Base-by-base conservation (phyloP, 1,140 invertebrate genomes). In the Rhizoglyphus robini region DNA sequence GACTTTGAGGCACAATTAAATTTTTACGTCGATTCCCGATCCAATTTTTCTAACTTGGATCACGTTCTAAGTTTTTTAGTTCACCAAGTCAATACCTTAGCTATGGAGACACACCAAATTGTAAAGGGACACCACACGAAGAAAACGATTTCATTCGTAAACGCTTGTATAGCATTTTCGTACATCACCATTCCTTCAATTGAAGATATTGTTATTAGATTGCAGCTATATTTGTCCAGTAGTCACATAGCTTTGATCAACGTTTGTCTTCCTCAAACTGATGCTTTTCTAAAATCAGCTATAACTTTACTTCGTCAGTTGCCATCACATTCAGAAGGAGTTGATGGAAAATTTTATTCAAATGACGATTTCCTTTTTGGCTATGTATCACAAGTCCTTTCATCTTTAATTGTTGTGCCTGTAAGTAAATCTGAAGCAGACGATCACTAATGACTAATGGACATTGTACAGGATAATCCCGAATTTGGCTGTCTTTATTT, bases 161-260 rank as follows among this genome's bases (percentile, higher is more conserved):
- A 88, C 70, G 91, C 92, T n/a, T 97, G 93, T 80, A 84, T 88
- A 59, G 93, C 94, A 0, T 97, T 90, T 77, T 87, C 85, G 76
- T 96, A 87, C 74, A 94, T 98, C 38, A 96, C 93, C 1, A 90
- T 95, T 76, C 94, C 94, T 27, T 96, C 92, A 4, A 83, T 97
- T 70, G 81, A 81, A 67, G 86, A 86, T 67, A 80, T 84, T 5
- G 80, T 85, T 66, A 80, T 81, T 27, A 83, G 87, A 71, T 80
- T 95, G 63, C 83, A 88, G 70, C 81, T 96, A 20, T 94, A 94
- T 78, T 78, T 96, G 54, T 76, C 90, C 4, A 86, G 87, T 18
- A 90, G 88, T 31, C 88, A 94, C 77, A 85, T 92, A 47, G 90
- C 92, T 29, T 77, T 96, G 59, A 79, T 87, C 27, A 94, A 94